Conservation (phyloP, 2,888 invertebrate species). For the Eulithis testata region DNA sequence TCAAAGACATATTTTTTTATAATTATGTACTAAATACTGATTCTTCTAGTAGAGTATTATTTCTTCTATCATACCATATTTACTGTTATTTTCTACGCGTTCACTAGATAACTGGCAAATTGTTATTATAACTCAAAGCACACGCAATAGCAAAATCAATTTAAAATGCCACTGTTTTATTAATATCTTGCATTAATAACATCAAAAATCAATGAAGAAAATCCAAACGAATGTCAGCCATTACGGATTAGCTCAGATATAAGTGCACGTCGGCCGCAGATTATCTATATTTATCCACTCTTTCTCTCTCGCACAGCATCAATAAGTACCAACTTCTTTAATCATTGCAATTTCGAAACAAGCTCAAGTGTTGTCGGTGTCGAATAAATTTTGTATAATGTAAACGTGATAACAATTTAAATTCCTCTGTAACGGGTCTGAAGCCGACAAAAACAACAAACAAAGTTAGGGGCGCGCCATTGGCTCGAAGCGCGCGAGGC, state of each 20-base stretch:
- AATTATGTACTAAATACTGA: too few relatives aligned
- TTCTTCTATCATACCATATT: background rate
- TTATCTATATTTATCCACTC: conserved; percentile 54
- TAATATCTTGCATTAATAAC: conserved; percentile 28
- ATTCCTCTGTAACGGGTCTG: conserved; percentile 83
- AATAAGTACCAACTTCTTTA: conserved; percentile 77
- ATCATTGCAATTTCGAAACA: conserved; percentile 85
- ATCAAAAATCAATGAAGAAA: conserved; percentile 39
- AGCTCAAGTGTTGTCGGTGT: conserved; percentile 83
- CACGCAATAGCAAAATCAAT: conserved; percentile 23
- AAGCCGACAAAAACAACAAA: conserved; percentile 84
- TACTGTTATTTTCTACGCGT: background rate
- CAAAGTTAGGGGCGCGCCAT: conserved; percentile 68
- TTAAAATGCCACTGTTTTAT: conserved; percentile 33
- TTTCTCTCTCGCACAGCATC: conserved; percentile 63
- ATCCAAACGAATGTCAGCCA: conserved; percentile 44
- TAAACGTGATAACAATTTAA: conserved; percentile 85
- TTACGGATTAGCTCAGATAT: conserved; percentile 45
- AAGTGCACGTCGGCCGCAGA: conserved; percentile 43
- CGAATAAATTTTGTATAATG: conserved; percentile 85
- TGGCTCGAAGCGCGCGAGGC: conserved; percentile 63
- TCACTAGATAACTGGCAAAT: background rate
- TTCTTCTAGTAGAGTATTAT: too few relatives aligned
- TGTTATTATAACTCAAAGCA: background rate
- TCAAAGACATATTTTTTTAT: too few relatives aligned